Percentiles rank a stretch among this genome's conserved stretches.
phyloP scores from a whole-genome alignment of 1,140 invertebrate genomes.

The Heliconius nattereri region DNA sequence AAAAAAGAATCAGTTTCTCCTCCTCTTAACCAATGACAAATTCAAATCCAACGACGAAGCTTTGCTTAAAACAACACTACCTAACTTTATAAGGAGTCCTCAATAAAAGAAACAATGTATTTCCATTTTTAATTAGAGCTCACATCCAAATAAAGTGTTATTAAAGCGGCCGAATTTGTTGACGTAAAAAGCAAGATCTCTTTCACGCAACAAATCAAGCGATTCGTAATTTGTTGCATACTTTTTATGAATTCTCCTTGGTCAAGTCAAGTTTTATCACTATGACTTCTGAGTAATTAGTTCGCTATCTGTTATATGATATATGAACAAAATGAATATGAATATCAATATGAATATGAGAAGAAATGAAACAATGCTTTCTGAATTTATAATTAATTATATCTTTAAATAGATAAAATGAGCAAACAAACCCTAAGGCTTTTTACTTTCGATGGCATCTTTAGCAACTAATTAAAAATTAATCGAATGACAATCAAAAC shows the following conservation, averaged over 20 bases:
- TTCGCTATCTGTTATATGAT: neutral
- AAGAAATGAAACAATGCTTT: neutral
- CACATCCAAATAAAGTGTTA: neutral
- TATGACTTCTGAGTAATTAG: neutral
- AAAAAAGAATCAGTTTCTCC: too few relatives aligned
- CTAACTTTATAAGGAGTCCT: too few relatives aligned
- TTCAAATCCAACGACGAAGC: too few relatives aligned
- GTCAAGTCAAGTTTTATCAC: neutral
- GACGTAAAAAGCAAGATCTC: neutral
- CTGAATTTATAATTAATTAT: neutral
- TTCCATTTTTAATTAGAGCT: too few relatives aligned
- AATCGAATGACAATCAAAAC: neutral
- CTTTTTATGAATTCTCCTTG: neutral
- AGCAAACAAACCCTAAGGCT: neutral
- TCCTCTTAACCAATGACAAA: too few relatives aligned
- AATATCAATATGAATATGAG: neutral
- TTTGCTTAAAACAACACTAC: too few relatives aligned
- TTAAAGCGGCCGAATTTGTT: neutral
- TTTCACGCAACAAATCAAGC: neutral
- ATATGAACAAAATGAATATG: neutral
- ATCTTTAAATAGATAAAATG: neutral
- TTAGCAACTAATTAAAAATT: neutral
- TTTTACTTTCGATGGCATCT: neutral
- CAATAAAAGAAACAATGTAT: too few relatives aligned
- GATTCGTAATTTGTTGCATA: neutral